Percentiles rank a stretch among this genome's conserved stretches.
These are phyloP conservation scores for Hycleus cichorii DNA, from an alignment of 1,140 invertebrate species.

Conservation along the genomic window DNA sequence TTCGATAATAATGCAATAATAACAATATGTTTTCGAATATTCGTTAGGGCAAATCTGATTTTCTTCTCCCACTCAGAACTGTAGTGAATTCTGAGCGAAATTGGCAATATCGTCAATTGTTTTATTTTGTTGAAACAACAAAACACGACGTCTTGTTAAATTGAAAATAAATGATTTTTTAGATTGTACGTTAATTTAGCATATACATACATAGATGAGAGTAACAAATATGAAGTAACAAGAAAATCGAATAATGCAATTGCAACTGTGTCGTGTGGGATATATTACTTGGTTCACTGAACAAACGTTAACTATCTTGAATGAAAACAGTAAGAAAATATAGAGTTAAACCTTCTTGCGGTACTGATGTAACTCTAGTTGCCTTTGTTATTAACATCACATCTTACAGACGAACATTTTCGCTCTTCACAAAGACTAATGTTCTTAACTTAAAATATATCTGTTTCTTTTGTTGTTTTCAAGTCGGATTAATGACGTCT, in stretches of 20 bases:
- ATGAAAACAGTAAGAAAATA: conserved; percentile 20
- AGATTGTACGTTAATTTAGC: not conserved
- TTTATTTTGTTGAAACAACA: too few species aligned
- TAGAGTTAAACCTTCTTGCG: conserved; percentile 11
- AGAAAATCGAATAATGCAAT: conserved; percentile 10
- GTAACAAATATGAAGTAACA: not conserved
- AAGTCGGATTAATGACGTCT: too few species aligned
- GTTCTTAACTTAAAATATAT: conserved; percentile 9
- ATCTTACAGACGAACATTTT: conserved; percentile 17
- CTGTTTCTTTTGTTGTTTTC: conserved; percentile 5
- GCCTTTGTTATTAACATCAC: conserved; percentile 22
- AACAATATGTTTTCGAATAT: too few species aligned
- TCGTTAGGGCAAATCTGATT: too few species aligned
- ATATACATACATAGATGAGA: conserved; percentile 8
- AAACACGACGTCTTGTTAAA: too few species aligned
- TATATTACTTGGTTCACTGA: conserved; percentile 21
- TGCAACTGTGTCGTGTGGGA: conserved; percentile 13
- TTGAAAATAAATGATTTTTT: too few species aligned
- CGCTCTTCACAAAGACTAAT: conserved; percentile 6
- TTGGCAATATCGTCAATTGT: too few species aligned
- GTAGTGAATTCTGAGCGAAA: too few species aligned
- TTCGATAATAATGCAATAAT: too few species aligned
- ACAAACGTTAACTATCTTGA: conserved; percentile 17
- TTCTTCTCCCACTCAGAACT: too few species aligned
- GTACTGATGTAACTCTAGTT: conserved; percentile 15